A percentile compares a stretch with the other conserved stretches of the same genome.
Evolutionary conservation across 2,888 invertebrate species (phyloP).

Genomic region (Hecatera dysodea): DNA sequence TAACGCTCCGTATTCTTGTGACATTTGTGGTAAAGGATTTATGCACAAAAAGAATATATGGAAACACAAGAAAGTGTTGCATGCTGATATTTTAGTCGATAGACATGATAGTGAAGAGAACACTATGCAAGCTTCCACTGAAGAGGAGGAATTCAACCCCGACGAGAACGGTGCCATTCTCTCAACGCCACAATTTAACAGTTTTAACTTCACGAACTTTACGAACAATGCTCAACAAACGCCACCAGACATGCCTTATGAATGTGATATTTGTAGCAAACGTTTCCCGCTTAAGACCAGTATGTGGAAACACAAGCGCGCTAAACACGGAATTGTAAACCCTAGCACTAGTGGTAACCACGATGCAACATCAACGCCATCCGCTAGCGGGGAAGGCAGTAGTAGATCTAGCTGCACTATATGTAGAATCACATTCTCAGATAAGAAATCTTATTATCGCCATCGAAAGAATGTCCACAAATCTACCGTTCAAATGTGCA

Average conservation of each 20-base stretch:
- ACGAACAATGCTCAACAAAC: slow-evolving; percentile 75
- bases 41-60: slow-evolving; percentile 90
- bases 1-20: slow-evolving; percentile 91
- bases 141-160: slow-evolving; percentile 86
- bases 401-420: slow-evolving; percentile 90
- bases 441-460: slow-evolving; percentile 91
- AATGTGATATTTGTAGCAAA: slow-evolving; percentile 88
- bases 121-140: slow-evolving; percentile 88
- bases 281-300: slow-evolving; percentile 86
- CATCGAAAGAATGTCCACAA: slow-evolving; percentile 91
- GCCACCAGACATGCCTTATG: slow-evolving; percentile 79
- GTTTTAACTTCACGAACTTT: slow-evolving; percentile 86
- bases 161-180: slow-evolving; percentile 86
- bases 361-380: slow-evolving; percentile 67
- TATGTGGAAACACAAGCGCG: slow-evolving; percentile 89
- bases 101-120: slow-evolving; percentile 88
- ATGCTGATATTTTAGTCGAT: slow-evolving; percentile 86
- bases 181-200: slow-evolving; percentile 88
- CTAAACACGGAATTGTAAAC: slow-evolving; percentile 87
- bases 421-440: slow-evolving; percentile 91
- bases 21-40: slow-evolving; percentile 92
- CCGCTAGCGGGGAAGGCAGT: slow-evolving; percentile 72
- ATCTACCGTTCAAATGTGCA: slow-evolving; percentile 90
- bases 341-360: slow-evolving; percentile 72
- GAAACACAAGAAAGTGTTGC: slow-evolving; percentile 90